A percentile compares a stretch with the other conserved stretches of the same genome.
Evolutionary conservation across 2,797 vertebrate genomes (phyloP).

Genomic region (Sphenopsis melanotis): DNA sequence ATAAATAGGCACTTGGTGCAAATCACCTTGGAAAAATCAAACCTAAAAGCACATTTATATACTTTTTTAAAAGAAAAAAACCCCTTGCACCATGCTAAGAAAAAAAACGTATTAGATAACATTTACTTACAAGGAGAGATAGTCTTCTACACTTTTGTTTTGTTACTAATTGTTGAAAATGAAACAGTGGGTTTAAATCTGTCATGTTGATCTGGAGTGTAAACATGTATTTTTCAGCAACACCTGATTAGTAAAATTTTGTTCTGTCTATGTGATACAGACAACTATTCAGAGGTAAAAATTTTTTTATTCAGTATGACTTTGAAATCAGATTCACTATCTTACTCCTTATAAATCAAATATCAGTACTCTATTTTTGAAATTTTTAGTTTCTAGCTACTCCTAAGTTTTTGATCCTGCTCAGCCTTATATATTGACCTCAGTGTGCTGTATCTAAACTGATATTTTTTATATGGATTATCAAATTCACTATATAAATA

Average conservation of each 20-base stretch:
- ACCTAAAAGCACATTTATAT: background rate
- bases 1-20: background rate
- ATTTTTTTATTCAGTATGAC: background rate
- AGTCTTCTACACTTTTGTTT: background rate
- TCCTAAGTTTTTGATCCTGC: background rate
- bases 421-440: background rate
- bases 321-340: background rate
- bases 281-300: background rate
- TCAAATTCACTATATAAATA: background rate
- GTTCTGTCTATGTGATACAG: background rate
- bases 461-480: background rate
- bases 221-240: background rate
- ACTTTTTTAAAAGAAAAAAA: background rate
- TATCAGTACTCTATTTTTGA: background rate
- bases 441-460: background rate
- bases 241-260: background rate
- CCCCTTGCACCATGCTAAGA: rapidly evolving
- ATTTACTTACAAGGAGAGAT: background rate
- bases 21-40: background rate
- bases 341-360: background rate
- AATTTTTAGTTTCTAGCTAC: background rate
- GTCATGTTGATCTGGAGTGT: background rate
- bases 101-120: background rate
- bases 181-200: background rate
- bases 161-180: background rate